phyloP scores from a whole-genome alignment of 2,113 vertebrate genomes.

The Amia ocellicauda region DNA sequence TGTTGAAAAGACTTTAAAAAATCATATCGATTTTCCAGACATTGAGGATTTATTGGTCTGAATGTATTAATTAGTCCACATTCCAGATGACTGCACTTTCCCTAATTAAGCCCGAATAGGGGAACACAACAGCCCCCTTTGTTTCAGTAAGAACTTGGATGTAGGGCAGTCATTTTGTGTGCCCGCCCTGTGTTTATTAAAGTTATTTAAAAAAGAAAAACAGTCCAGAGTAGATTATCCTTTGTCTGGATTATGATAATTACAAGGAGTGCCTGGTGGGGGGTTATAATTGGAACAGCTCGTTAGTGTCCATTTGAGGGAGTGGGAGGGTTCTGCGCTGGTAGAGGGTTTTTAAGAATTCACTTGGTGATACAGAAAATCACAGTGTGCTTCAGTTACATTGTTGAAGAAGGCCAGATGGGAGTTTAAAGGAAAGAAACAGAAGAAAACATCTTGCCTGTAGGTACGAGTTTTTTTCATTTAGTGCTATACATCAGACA shows the following conservation, averaged over 20 bases:
- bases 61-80: background rate
- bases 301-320: conserved; percentile 37
- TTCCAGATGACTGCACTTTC: background rate
- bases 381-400: background rate
- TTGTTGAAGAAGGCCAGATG: background rate
- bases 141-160: conserved; percentile 1
- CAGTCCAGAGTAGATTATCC: conserved; percentile 23
- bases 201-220: conserved; percentile 21
- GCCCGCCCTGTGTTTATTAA: conserved; percentile 29
- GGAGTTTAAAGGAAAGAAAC: too few species aligned
- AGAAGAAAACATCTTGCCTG: too few species aligned
- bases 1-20: background rate
- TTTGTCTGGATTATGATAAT: conserved; percentile 47
- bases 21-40: background rate
- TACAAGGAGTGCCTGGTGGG: conserved; percentile 18
- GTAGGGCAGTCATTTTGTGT: conserved; percentile 34
- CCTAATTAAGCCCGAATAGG: background rate
- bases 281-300: conserved; percentile 29
- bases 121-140: background rate
- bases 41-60: background rate
- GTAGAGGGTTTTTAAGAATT: conserved; percentile 15
- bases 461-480: too few species aligned
- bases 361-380: background rate
- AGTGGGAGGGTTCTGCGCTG: conserved; percentile 23
- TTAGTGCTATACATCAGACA: too few species aligned